Conservation (phyloP, 2,888 invertebrate genomes). For the Ommatoiulus sabulosus region DNA sequence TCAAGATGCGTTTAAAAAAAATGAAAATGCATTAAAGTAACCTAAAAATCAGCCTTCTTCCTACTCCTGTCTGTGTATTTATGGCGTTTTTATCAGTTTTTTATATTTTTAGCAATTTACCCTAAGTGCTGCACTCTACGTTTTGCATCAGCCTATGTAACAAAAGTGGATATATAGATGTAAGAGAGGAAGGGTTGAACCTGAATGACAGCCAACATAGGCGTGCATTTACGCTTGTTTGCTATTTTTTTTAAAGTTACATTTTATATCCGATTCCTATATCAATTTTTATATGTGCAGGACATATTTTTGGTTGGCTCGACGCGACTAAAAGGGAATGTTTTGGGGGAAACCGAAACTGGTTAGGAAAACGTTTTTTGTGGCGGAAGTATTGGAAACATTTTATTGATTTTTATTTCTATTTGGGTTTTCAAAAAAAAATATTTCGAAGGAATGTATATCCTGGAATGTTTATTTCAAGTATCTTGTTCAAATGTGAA, state of each 20-base stretch:
- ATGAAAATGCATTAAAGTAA: slow-evolving; percentile 23
- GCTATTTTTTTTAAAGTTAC: not conserved
- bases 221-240: not conserved
- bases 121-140: slow-evolving; percentile 17
- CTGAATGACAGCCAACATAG: not conserved
- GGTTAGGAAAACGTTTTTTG: not conserved
- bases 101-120: slow-evolving; percentile 13
- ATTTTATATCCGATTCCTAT: not conserved
- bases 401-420: not conserved
- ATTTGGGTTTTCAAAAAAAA: too few species aligned
- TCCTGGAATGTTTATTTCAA: too few species aligned
- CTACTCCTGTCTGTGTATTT: not conserved
- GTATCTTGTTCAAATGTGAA: too few species aligned
- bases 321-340: not conserved
- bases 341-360: not conserved
- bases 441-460: too few species aligned
- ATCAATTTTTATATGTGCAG: not conserved
- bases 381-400: not conserved
- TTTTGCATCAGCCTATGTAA: not conserved
- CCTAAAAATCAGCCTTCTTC: slow-evolving; percentile 1
- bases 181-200: slow-evolving; percentile 31
- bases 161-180: not conserved
- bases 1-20: not conserved
- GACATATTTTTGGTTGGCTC: not conserved
- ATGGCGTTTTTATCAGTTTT: slow-evolving; percentile 12